phyloP scores from a whole-genome alignment of 2,113 vertebrate species.

The Pycnonotus jocosus region DNA sequence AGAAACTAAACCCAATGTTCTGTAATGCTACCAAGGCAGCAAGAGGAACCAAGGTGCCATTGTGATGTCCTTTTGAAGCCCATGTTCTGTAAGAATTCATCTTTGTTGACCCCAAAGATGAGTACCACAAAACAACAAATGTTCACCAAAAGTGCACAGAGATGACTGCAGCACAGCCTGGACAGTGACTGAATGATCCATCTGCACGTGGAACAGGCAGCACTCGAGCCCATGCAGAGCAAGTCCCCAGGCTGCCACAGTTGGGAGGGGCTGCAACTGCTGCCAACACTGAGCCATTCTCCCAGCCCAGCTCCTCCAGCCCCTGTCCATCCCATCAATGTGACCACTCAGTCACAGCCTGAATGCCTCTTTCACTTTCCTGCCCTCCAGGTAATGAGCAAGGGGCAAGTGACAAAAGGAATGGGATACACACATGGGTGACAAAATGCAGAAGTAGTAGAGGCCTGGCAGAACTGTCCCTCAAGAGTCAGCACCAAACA shows the following conservation, averaged over 20 bases:
- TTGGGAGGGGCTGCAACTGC: accelerated
- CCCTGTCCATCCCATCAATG: not conserved
- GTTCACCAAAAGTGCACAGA: not conserved
- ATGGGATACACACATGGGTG: accelerated
- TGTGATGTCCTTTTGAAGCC: not conserved
- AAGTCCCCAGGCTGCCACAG: accelerated
- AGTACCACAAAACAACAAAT: not conserved
- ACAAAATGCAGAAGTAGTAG: not conserved
- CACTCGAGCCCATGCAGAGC: not conserved
- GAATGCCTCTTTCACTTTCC: accelerated
- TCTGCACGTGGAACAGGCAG: accelerated
- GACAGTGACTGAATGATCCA: not conserved
- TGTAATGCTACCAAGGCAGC: not conserved
- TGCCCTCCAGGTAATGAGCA: not conserved
- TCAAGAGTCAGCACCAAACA: not conserved
- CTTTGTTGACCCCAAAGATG: not conserved
- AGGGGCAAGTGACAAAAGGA: not conserved
- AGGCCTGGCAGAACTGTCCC: not conserved
- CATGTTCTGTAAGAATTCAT: not conserved
- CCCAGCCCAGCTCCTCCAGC: not conserved
- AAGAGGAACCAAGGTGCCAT: not conserved
- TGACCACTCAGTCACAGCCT: not conserved
- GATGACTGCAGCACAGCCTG: not conserved
- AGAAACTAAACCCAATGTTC: not conserved
- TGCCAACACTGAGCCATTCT: accelerated